phyloP scores from a whole-genome alignment of 2,888 invertebrate species.

The Drepanosiphum platanoidis region DNA sequence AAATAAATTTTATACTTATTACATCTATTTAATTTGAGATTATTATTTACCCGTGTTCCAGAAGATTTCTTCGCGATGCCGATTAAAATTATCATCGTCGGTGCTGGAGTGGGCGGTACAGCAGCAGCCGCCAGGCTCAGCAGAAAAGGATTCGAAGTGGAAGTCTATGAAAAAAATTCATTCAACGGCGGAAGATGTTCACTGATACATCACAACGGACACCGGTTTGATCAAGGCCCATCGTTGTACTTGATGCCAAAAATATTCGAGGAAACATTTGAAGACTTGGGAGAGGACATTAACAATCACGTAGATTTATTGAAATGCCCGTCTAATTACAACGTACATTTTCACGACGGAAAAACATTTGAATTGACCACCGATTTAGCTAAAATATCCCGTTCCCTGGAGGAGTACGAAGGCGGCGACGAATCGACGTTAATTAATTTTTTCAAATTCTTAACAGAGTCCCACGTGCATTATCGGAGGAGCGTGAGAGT shows the following conservation, averaged over 20 bases:
- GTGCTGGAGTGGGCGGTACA: slow-evolving; percentile 51
- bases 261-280: slow-evolving; percentile 51
- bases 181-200: slow-evolving; percentile 56
- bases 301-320: slow-evolving; percentile 38
- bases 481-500: slow-evolving; percentile 42
- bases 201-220: slow-evolving; percentile 37
- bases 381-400: slow-evolving; percentile 35
- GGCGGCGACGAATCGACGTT: slow-evolving; percentile 32
- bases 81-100: slow-evolving; percentile 32
- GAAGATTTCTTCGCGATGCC: neutral
- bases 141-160: slow-evolving; percentile 56
- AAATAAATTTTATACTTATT: too few relatives aligned
- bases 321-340: slow-evolving; percentile 51
- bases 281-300: slow-evolving; percentile 54
- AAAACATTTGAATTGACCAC: slow-evolving; percentile 50
- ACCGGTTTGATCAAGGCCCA: slow-evolving; percentile 54
- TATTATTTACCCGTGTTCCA: neutral
- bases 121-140: slow-evolving; percentile 56
- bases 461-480: slow-evolving; percentile 53
- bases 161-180: slow-evolving; percentile 52
- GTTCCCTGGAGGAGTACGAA: slow-evolving; percentile 48
- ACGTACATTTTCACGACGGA: slow-evolving; percentile 49
- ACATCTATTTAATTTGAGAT: neutral
- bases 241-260: slow-evolving; percentile 54
- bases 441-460: slow-evolving; percentile 36